Conservation (phyloP, 1,140 invertebrate genomes). For the Cataglyphis hispanica region DNA sequence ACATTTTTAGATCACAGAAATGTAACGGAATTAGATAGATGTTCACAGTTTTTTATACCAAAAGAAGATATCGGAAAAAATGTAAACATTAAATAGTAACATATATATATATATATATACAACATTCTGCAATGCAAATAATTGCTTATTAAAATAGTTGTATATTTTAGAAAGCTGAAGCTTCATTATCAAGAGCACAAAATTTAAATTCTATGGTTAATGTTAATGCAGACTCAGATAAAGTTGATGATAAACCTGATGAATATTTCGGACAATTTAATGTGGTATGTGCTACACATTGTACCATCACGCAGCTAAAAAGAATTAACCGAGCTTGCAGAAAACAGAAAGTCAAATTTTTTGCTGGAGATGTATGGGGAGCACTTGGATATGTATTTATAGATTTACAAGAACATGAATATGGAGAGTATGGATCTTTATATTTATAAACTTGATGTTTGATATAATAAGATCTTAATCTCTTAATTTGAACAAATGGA, state of each 20-base stretch:
- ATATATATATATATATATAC: too few species aligned
- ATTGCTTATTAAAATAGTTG: conserved; percentile 32
- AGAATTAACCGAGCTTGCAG: conserved; percentile 94
- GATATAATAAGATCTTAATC: neutral
- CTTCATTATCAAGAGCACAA: conserved; percentile 91
- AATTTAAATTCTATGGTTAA: conserved; percentile 97
- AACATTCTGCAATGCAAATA: neutral
- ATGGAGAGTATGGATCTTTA: conserved; percentile 91
- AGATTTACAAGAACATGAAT: conserved; percentile 95
- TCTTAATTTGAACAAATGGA: neutral
- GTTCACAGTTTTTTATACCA: conserved; percentile 93
- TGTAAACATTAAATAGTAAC: conserved; percentile 83
- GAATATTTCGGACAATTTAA: conserved; percentile 94
- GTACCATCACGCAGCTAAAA: conserved; percentile 90
- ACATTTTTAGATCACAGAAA: conserved; percentile 94
- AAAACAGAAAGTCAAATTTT: conserved; percentile 93
- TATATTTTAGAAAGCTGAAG: conserved; percentile 92
- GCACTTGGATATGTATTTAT: conserved; percentile 96
- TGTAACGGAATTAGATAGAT: conserved; percentile 91
- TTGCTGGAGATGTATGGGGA: conserved; percentile 97
- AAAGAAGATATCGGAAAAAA: conserved; percentile 90
- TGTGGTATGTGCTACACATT: conserved; percentile 94
- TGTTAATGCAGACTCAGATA: conserved; percentile 90
- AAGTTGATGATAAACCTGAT: conserved; percentile 89
- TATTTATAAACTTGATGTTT: neutral